Evolutionary conservation across 2,113 vertebrate species (phyloP).

Genomic region (Dolichotis patagonum): DNA sequence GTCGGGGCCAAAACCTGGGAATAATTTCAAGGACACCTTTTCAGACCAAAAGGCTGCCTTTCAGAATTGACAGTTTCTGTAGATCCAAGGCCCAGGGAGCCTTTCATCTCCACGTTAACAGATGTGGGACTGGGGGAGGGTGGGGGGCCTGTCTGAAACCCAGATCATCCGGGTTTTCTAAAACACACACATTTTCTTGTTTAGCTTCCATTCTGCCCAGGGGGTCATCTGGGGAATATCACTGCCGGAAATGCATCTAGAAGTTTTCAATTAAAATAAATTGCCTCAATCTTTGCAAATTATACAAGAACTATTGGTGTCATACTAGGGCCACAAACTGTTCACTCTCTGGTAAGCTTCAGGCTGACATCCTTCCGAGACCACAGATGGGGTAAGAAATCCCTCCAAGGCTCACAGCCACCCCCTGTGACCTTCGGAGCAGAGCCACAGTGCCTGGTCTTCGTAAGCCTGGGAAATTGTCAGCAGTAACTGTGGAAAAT

Average conservation of each 20-base stretch:
- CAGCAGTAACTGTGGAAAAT: not conserved
- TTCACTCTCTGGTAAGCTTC: not conserved
- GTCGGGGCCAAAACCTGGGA: not conserved
- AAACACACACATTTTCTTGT: conserved; percentile 54
- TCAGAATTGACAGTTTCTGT: conserved; percentile 22
- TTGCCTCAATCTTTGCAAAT: conserved; percentile 40
- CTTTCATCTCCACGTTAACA: conserved; percentile 51
- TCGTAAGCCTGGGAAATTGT: not conserved
- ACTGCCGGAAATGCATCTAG: conserved; percentile 51
- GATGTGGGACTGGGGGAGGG: not conserved
- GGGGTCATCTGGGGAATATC: conserved; percentile 54
- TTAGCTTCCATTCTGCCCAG: not conserved
- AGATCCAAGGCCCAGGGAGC: not conserved
- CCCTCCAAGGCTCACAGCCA: not conserved
- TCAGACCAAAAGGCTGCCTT: conserved; percentile 57
- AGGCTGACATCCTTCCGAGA: not conserved
- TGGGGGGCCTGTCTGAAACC: not conserved
- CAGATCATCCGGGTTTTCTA: not conserved
- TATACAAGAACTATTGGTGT: not conserved
- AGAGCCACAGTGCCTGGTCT: not conserved
- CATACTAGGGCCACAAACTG: not conserved
- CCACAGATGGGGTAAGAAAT: not conserved
- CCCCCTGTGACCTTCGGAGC: not conserved
- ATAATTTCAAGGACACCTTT: conserved; percentile 69
- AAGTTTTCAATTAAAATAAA: conserved; percentile 64